Evolutionary conservation across 2,113 vertebrate genomes (phyloP).

Genomic region (Antechinus stuartii): DNA sequence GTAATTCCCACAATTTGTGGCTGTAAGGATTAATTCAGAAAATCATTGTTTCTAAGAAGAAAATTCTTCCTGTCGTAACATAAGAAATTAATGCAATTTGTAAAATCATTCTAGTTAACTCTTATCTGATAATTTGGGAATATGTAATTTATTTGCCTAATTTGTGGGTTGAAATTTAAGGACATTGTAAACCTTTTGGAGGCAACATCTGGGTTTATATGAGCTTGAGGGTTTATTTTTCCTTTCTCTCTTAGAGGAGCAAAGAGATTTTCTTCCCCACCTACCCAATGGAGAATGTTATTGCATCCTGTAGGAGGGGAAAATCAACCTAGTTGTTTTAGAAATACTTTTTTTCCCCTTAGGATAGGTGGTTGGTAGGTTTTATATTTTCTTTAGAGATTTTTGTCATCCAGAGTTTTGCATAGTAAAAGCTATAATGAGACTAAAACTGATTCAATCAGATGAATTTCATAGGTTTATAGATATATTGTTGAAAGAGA

Average conservation of each 20-base stretch:
- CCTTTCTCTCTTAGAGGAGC: neutral
- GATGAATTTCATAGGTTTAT: neutral
- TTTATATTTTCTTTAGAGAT: slow-evolving; percentile 23
- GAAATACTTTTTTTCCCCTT: slow-evolving; percentile 2
- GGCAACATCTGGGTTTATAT: neutral
- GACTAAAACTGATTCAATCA: neutral
- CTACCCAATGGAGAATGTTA: neutral
- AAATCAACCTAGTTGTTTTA: neutral
- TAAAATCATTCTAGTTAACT: slow-evolving; percentile 8
- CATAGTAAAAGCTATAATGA: neutral
- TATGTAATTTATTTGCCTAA: neutral
- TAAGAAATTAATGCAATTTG: neutral
- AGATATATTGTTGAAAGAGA: neutral
- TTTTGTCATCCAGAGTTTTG: slow-evolving; percentile 24
- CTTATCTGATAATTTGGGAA: neutral
- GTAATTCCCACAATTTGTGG: neutral
- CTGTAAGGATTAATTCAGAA: neutral
- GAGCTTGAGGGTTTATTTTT: neutral
- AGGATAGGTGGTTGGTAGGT: neutral
- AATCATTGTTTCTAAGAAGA: neutral
- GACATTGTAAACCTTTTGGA: neutral
- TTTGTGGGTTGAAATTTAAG: neutral
- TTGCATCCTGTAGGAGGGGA: neutral
- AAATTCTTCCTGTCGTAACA: neutral
- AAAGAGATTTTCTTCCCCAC: slow-evolving; percentile 3